These are phyloP conservation scores for Nephila pilipes DNA, from an alignment of 1,140 invertebrate genomes.

Conservation along the genomic window DNA sequence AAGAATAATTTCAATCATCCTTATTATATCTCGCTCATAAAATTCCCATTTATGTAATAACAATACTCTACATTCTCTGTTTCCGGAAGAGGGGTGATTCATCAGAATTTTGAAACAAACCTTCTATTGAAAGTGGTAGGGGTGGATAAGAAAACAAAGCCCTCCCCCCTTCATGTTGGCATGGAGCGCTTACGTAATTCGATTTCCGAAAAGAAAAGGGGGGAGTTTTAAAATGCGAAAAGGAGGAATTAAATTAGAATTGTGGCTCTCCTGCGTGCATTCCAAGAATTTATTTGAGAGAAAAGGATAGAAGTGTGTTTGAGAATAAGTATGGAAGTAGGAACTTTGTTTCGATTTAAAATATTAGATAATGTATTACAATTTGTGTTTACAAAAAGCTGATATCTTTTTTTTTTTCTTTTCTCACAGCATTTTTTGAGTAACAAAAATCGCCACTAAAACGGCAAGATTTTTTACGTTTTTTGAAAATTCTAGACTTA, in stretches of 20 bases:
- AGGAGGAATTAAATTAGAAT: not conserved
- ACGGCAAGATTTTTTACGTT: no score
- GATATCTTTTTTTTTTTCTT: no score
- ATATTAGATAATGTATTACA: no score
- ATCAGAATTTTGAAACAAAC: constrained; percentile 35
- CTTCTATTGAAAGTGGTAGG: not conserved
- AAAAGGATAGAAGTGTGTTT: not conserved
- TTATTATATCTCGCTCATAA: constrained; percentile 54
- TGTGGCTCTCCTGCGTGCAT: not conserved
- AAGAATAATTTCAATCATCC: constrained; percentile 55
- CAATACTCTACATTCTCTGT: not conserved
- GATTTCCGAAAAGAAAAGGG: not conserved
- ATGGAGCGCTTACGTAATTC: not conserved
- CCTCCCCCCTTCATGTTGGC: not conserved
- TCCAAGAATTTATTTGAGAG: not conserved
- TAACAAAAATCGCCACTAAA: no score
- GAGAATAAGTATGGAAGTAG: no score
- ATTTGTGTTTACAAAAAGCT: no score
- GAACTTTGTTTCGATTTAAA: no score
- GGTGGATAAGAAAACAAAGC: not conserved
- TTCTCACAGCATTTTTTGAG: no score
- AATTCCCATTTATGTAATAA: constrained; percentile 54
- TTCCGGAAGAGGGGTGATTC: constrained; percentile 10
- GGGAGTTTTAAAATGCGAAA: constrained; percentile 11
- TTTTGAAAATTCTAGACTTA: no score